These are phyloP conservation scores for Myotis planiceps DNA, from an alignment of 2,797 vertebrate species.

Conservation along the genomic window DNA sequence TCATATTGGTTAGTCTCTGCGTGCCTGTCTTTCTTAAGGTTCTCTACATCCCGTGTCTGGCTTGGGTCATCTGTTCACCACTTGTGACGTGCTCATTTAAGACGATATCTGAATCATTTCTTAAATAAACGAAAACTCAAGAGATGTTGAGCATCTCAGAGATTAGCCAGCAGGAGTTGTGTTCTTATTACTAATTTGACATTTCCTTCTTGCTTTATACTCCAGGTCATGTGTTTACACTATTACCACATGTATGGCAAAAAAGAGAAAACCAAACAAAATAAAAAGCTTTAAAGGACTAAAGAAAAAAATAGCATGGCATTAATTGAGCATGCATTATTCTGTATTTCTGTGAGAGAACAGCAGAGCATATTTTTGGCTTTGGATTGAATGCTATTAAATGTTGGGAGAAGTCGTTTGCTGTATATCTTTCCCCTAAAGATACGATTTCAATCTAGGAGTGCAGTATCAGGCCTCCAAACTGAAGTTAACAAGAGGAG, in stretches of 20 bases:
- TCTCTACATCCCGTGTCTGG: neutral
- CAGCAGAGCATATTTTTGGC: neutral
- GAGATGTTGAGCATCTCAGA: neutral
- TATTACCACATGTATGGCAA: neutral
- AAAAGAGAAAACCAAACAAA: constrained; percentile 22
- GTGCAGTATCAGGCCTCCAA: neutral
- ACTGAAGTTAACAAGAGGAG: neutral
- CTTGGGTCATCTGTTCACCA: neutral
- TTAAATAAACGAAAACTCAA: neutral
- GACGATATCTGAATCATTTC: constrained; percentile 19
- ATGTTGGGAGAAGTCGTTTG: neutral
- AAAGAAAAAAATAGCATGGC: neutral
- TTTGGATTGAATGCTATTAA: neutral
- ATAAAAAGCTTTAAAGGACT: neutral
- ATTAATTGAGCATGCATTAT: neutral
- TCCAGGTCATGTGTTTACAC: neutral
- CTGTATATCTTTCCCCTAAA: neutral
- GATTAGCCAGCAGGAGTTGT: neutral
- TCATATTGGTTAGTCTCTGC: neutral
- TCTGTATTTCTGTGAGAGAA: neutral
- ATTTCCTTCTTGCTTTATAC: neutral
- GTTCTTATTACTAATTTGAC: neutral
- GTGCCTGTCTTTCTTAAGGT: neutral
- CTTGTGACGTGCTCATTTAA: neutral
- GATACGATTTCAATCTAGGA: neutral